Percentiles rank a stretch among this genome's conserved stretches.
phyloP scores from a whole-genome alignment of 2,888 invertebrate species.

The Stenichneumon culpator region DNA sequence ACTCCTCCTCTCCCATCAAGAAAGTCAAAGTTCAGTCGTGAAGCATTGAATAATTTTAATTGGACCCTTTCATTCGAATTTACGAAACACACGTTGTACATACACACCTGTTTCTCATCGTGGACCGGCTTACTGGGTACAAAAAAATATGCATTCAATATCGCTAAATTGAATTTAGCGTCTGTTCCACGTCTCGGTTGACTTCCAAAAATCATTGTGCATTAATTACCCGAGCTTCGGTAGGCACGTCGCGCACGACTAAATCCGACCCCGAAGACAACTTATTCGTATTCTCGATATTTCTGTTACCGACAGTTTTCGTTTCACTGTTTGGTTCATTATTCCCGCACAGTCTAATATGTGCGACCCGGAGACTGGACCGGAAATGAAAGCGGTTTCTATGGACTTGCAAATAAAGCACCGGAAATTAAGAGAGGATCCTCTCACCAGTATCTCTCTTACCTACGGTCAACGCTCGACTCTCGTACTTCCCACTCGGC shows the following conservation, averaged over 20 bases:
- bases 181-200: background rate
- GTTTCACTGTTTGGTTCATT: slow-evolving; percentile 1
- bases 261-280: background rate
- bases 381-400: slow-evolving; percentile 65
- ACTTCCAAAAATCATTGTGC: too few species aligned
- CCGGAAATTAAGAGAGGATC: slow-evolving; percentile 65
- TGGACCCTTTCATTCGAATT: background rate
- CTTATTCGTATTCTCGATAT: slow-evolving; percentile 20
- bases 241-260: too few species aligned
- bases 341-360: background rate
- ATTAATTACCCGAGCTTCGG: too few species aligned
- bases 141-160: background rate
- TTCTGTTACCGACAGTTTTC: background rate
- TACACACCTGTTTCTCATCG: background rate
- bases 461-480: background rate
- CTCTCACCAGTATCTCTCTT: slow-evolving; percentile 49
- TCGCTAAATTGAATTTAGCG: background rate
- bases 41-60: background rate
- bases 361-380: slow-evolving; percentile 6
- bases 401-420: slow-evolving; percentile 59
- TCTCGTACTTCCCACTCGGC: slow-evolving; percentile 25
- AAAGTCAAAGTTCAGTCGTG: background rate
- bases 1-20: background rate
- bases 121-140: background rate
- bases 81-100: background rate